phyloP scores from a whole-genome alignment of 2,888 invertebrate genomes.

The Cantharis nigra region DNA sequence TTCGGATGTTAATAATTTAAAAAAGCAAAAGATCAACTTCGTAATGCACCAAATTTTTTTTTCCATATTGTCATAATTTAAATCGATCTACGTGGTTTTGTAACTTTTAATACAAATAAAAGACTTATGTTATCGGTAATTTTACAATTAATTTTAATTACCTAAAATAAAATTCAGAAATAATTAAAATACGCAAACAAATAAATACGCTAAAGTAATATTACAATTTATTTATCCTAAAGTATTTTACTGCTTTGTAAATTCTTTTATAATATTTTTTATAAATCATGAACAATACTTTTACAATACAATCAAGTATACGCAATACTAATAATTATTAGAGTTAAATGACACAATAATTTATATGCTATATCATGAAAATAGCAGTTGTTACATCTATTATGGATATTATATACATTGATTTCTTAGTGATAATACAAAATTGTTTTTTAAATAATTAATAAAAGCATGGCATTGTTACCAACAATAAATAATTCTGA shows the following conservation, averaged over 20 bases:
- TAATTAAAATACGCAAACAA: too few species aligned
- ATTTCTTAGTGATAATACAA: background rate
- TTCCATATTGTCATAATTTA: too few species aligned
- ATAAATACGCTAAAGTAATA: too few species aligned
- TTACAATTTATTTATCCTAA: background rate
- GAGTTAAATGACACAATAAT: background rate
- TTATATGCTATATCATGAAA: background rate
- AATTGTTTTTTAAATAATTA: background rate
- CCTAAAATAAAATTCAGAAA: too few species aligned
- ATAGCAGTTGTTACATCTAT: background rate
- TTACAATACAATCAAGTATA: background rate
- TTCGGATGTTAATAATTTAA: too few species aligned
- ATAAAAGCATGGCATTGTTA: background rate
- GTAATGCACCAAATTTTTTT: too few species aligned
- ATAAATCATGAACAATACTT: background rate
- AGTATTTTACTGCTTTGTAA: background rate
- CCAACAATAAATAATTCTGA: background rate
- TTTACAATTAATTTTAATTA: too few species aligned
- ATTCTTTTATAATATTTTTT: background rate
- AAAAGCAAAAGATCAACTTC: too few species aligned
- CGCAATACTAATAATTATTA: background rate
- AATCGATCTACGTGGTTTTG: too few species aligned
- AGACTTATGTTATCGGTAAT: too few species aligned
- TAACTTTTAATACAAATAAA: too few species aligned
- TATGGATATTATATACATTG: background rate